These are phyloP conservation scores for Anableps anableps DNA, from an alignment of 2,797 vertebrate species.

Conservation along the genomic window DNA sequence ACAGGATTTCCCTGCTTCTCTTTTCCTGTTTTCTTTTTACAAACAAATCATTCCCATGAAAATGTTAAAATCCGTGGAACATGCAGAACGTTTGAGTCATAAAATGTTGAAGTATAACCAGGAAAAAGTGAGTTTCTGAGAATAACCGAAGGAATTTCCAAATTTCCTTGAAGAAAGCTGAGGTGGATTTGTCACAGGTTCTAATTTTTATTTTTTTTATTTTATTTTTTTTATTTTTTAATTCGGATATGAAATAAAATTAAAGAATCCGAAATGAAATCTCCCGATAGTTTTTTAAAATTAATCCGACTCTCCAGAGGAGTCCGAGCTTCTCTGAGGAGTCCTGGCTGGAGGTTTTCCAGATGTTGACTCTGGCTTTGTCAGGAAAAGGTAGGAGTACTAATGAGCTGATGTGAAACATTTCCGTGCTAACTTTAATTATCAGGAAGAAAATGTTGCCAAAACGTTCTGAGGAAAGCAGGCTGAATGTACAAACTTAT, in stretches of 20 bases:
- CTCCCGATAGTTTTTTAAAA: background rate
- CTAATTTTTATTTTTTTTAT: background rate
- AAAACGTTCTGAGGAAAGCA: background rate
- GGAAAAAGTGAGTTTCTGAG: background rate
- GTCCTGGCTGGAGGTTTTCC: background rate
- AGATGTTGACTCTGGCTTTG: background rate
- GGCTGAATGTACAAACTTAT: conserved; percentile 1
- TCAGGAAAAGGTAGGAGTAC: background rate
- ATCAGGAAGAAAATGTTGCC: background rate
- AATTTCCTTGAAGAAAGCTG: background rate
- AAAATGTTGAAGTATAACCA: conserved; percentile 6
- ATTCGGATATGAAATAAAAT: background rate
- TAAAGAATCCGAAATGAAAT: background rate
- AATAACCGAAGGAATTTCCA: background rate
- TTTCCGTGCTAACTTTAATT: conserved; percentile 22
- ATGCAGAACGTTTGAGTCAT: conserved; percentile 20
- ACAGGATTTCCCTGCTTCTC: conserved; percentile 75
- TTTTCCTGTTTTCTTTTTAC: conserved; percentile 14
- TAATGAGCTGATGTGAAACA: conserved; percentile 10
- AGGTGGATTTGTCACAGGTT: background rate
- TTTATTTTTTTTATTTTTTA: too few relatives aligned
- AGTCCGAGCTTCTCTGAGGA: background rate
- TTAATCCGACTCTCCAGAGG: background rate
- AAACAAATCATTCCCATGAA: conserved; percentile 38
- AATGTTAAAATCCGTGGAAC: conserved; percentile 3